phyloP scores from a whole-genome alignment of 2,113 vertebrate genomes.

The Nicator chloris region DNA sequence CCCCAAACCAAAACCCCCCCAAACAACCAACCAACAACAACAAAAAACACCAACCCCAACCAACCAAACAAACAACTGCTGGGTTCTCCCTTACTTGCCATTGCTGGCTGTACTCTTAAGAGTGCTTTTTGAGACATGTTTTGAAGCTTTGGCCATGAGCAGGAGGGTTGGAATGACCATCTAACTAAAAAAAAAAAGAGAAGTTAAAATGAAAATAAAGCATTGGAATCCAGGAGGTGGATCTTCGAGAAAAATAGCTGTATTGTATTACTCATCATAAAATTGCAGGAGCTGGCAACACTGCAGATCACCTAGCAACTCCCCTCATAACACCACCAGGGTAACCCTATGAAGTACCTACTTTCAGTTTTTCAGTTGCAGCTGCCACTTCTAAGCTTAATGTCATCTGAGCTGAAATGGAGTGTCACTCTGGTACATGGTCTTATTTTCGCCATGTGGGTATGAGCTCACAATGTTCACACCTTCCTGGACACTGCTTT shows the following conservation, averaged over 20 bases:
- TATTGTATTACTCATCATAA: not conserved
- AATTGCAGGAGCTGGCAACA: not conserved
- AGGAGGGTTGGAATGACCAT: not conserved
- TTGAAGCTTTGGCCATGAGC: not conserved
- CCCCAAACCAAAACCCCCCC: no score
- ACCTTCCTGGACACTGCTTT: not conserved
- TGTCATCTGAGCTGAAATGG: not conserved
- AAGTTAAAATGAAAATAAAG: not conserved
- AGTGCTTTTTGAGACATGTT: not conserved
- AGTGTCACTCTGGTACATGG: not conserved
- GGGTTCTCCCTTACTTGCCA: not conserved
- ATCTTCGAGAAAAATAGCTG: not conserved
- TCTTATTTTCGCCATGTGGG: not conserved
- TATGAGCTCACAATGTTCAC: not conserved
- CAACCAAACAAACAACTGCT: not conserved
- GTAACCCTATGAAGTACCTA: not conserved
- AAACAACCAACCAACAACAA: not conserved
- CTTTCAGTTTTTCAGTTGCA: not conserved
- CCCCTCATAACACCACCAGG: not conserved
- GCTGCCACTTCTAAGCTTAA: not conserved
- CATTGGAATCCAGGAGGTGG: not conserved
- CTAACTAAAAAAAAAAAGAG: not conserved
- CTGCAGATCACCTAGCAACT: not conserved
- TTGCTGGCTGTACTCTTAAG: not conserved
- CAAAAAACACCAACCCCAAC: not conserved